Evolutionary conservation across 2,797 vertebrate genomes (phyloP).

Genomic region (Crenichthys baileyi): DNA sequence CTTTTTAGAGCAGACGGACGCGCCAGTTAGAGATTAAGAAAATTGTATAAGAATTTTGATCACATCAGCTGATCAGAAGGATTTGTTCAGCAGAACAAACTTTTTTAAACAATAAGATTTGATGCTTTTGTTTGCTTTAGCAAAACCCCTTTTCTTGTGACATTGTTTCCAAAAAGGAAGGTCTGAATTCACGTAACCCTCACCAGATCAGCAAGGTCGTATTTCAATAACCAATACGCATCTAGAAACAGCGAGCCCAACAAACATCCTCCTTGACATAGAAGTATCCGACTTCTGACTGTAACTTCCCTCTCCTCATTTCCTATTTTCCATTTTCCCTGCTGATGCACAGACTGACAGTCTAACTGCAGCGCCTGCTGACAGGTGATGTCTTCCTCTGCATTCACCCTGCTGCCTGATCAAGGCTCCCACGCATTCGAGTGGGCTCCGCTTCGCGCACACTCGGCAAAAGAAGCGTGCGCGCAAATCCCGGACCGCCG

Average conservation of each 20-base stretch:
- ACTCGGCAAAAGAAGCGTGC: slow-evolving; percentile 19
- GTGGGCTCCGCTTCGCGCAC: slow-evolving; percentile 55
- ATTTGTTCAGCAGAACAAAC: not conserved
- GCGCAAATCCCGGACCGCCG: slow-evolving; percentile 21
- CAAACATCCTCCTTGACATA: not conserved
- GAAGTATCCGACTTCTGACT: not conserved
- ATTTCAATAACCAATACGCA: not conserved
- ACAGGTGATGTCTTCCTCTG: slow-evolving; percentile 29
- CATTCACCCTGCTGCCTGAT: slow-evolving; percentile 27
- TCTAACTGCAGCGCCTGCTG: slow-evolving; percentile 36
- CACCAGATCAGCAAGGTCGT: slow-evolving; percentile 2
- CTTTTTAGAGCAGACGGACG: not conserved
- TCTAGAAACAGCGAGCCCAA: not conserved
- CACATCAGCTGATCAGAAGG: not conserved
- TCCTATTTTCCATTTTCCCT: not conserved
- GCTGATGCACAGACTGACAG: slow-evolving; percentile 12
- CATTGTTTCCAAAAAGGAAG: not conserved
- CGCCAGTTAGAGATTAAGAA: slow-evolving; percentile 1
- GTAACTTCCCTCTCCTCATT: slow-evolving; percentile 3
- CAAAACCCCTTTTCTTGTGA: not conserved
- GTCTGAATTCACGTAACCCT: not conserved
- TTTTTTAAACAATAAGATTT: not conserved
- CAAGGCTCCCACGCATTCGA: slow-evolving; percentile 60
- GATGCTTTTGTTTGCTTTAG: not conserved
- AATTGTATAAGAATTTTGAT: slow-evolving; percentile 2